Percentiles rank a stretch among this genome's conserved stretches.
Conservation (phyloP, 2,888 invertebrate species). For the Cinara cedri region DNA sequence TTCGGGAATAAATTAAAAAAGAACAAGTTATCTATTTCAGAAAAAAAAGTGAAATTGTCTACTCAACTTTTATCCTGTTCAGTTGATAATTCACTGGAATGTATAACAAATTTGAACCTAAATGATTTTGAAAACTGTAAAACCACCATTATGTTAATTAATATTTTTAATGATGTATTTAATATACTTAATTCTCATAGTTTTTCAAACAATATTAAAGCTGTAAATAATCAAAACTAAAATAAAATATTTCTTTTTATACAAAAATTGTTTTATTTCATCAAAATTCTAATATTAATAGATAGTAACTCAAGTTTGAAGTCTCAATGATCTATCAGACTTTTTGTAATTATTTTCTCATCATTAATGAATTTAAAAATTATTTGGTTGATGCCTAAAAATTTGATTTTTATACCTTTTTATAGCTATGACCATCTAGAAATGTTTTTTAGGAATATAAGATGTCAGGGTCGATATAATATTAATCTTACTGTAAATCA, state of each 20-base stretch:
- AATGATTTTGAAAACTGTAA: background rate
- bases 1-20: background rate
- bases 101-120: background rate
- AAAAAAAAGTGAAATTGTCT: background rate
- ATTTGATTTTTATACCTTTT: background rate
- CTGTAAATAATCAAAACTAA: background rate
- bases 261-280: background rate
- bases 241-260: background rate
- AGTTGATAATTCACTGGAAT: background rate
- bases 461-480: background rate
- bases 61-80: background rate
- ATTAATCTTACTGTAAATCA: background rate
- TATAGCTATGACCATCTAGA: background rate
- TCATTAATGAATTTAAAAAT: background rate
- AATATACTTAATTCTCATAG: slow-evolving; percentile 4
- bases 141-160: background rate
- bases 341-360: background rate
- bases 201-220: background rate
- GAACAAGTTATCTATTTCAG: background rate
- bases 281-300: background rate
- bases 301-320: background rate
- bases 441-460: background rate
- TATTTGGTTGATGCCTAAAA: background rate
- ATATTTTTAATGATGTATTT: slow-evolving; percentile 4
- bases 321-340: background rate